These are phyloP conservation scores for Achatina immaculata DNA, from an alignment of 1,140 invertebrate genomes.

Conservation along the genomic window DNA sequence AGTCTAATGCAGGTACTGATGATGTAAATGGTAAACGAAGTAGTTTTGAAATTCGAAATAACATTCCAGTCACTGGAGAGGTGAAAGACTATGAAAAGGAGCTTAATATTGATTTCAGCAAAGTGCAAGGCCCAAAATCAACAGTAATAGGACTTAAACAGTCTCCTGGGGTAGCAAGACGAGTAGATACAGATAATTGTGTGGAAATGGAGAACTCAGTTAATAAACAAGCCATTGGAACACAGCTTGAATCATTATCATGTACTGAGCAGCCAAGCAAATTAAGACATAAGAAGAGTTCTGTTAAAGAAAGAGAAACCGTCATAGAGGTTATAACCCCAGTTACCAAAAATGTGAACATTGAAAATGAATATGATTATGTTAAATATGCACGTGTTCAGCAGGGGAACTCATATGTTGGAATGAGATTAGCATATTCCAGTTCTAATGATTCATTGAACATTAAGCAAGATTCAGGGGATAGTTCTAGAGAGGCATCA, in stretches of 20 bases:
- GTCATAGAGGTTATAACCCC: slow-evolving; percentile 41
- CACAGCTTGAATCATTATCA: not conserved
- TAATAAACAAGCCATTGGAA: slow-evolving; percentile 48
- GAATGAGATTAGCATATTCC: slow-evolving; percentile 80
- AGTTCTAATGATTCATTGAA: slow-evolving; percentile 61
- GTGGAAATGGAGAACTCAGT: slow-evolving; percentile 46
- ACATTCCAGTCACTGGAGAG: slow-evolving; percentile 65
- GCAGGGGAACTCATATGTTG: slow-evolving; percentile 83
- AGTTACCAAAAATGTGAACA: slow-evolving; percentile 48
- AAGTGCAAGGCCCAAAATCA: slow-evolving; percentile 59
- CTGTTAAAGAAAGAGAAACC: slow-evolving; percentile 7
- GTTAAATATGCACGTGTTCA: slow-evolving; percentile 86
- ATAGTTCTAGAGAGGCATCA: slow-evolving; percentile 55
- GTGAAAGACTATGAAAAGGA: slow-evolving; percentile 66
- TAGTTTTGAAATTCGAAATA: slow-evolving; percentile 69
- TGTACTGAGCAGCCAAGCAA: not conserved
- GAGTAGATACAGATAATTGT: slow-evolving; percentile 52
- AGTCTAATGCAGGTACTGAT: slow-evolving; percentile 30
- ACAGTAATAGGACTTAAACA: slow-evolving; percentile 64
- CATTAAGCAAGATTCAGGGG: slow-evolving; percentile 45
- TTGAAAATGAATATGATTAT: slow-evolving; percentile 74
- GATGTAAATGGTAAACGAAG: slow-evolving; percentile 59
- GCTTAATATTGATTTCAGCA: slow-evolving; percentile 48
- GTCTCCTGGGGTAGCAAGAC: slow-evolving; percentile 68
- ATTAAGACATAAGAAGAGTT: not conserved